A percentile compares a stretch with the other conserved stretches of the same genome.
These are phyloP conservation scores for Romanogobio albipinnatus DNA, from an alignment of 2,113 vertebrate genomes.

Conservation along the genomic window DNA sequence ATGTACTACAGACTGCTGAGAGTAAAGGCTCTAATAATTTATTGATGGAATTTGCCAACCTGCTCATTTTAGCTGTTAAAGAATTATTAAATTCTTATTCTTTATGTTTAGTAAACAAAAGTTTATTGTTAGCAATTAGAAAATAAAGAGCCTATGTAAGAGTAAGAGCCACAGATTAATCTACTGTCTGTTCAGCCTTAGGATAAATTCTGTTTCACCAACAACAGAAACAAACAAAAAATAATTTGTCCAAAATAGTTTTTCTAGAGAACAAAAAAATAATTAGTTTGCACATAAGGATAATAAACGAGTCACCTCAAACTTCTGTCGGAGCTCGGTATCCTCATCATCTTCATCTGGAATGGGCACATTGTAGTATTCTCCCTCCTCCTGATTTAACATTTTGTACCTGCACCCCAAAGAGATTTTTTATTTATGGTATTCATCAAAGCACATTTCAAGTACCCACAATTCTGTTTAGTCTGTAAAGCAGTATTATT, in stretches of 20 bases:
- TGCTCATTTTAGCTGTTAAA: neutral
- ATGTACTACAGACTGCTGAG: too few species aligned
- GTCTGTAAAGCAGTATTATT: neutral
- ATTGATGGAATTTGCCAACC: neutral
- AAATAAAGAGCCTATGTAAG: too few species aligned
- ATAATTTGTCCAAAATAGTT: neutral
- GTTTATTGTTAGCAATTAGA: neutral
- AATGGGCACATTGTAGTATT: slow-evolving; percentile 98
- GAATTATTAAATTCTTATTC: neutral
- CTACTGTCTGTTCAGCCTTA: neutral
- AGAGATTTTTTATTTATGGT: neutral
- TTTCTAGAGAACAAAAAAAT: neutral
- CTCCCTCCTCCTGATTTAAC: slow-evolving; percentile 94
- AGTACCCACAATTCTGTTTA: neutral
- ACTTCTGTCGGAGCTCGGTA: slow-evolving; percentile 90
- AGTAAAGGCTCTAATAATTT: neutral
- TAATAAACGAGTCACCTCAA: slow-evolving; percentile 83
- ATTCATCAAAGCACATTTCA: neutral
- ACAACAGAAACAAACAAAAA: neutral
- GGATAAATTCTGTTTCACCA: neutral
- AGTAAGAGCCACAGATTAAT: neutral
- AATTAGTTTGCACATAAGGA: neutral
- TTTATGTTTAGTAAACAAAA: neutral
- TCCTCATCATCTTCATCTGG: slow-evolving; percentile 92
- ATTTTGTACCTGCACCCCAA: slow-evolving; percentile 87